Conservation (phyloP, 1,140 invertebrate species). For the Epicauta chinensis region DNA sequence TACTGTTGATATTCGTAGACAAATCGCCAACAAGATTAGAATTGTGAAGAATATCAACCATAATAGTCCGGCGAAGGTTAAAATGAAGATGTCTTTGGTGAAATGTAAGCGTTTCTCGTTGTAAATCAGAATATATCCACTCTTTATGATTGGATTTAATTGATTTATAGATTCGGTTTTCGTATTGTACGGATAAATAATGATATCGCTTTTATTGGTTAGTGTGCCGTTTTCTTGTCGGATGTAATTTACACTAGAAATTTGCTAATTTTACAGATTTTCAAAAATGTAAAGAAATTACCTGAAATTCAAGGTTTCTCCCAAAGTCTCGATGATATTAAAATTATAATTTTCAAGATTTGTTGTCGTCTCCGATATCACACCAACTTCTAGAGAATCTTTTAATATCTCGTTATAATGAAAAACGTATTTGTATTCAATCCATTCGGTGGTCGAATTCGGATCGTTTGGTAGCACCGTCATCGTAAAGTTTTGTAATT, state of each 20-base stretch:
- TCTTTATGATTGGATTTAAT: slow-evolving; percentile 8
- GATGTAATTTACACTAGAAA: background rate
- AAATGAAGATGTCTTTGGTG: slow-evolving; percentile 33
- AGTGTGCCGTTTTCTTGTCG: background rate
- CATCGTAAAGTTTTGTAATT: slow-evolving; percentile 2
- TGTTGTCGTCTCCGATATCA: slow-evolving; percentile 6
- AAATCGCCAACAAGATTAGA: slow-evolving; percentile 26
- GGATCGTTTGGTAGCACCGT: slow-evolving; percentile 10
- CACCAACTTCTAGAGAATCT: slow-evolving; percentile 5
- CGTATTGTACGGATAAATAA: slow-evolving; percentile 3
- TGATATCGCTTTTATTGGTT: slow-evolving; percentile 5
- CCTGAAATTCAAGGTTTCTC: slow-evolving; percentile 11
- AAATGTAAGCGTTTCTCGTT: slow-evolving; percentile 22
- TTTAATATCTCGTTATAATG: background rate
- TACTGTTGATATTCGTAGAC: slow-evolving; percentile 28
- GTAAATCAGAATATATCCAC: slow-evolving; percentile 26
- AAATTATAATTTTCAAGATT: slow-evolving; percentile 7
- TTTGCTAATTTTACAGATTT: background rate
- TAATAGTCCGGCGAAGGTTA: slow-evolving; percentile 32
- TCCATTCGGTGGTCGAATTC: slow-evolving; percentile 7
- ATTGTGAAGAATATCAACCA: slow-evolving; percentile 30
- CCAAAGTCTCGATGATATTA: slow-evolving; percentile 11
- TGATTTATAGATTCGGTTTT: background rate
- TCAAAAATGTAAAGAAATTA: background rate
- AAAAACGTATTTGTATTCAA: slow-evolving; percentile 22